Base-by-base conservation (phyloP, 1,140 invertebrate species). In the Apis florea region DNA sequence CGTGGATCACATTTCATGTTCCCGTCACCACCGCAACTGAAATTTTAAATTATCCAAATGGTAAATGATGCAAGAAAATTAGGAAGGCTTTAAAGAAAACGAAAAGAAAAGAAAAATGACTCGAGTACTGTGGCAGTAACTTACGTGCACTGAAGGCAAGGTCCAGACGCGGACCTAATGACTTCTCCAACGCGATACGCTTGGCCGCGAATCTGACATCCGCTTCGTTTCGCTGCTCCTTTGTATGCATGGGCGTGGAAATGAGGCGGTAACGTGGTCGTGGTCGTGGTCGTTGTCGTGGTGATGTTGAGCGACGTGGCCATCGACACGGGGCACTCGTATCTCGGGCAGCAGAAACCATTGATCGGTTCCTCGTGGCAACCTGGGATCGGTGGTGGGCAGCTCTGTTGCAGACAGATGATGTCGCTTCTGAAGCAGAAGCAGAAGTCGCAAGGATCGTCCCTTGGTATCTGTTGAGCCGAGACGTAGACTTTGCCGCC, bases 381-480 rank as follows among this genome's bases (percentile, higher is more conserved):
- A 53, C 96, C 96, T 61, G 96, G 95, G 85, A 98, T 98, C 67
- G 98, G 98, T 51, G 98, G 98, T 71, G 98, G 98, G 94, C 98
- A 99, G 89, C 97, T 98, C 92, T 99, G 98, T 93, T 98, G 98
- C 63, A 99, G 94, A 89, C 98, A 99, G 85, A 99, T 98, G 84
- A 99, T 98, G 90, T 98, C 98, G 91, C 97, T 98, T 93, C 98
- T 95, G 95, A 98, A 99, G 95, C 98, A 99, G 96, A 99, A 99
- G 93, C 98, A 99, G 94, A 98, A 99, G 90, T 98, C 98, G 91
- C 98, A 99, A 51, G 98, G 97, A 94, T 99, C 97, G 82, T 98
- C 97, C 86, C 98, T 94, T 31, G 98, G 98, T 84, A 99, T 98
- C 94, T 99, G 98, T 94, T 98, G 98, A 9, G 98, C 98, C 1